A percentile compares a stretch with the other conserved stretches of the same genome.
Conservation (phyloP, 2,113 vertebrate genomes). For the Heloderma charlesbogerti region DNA sequence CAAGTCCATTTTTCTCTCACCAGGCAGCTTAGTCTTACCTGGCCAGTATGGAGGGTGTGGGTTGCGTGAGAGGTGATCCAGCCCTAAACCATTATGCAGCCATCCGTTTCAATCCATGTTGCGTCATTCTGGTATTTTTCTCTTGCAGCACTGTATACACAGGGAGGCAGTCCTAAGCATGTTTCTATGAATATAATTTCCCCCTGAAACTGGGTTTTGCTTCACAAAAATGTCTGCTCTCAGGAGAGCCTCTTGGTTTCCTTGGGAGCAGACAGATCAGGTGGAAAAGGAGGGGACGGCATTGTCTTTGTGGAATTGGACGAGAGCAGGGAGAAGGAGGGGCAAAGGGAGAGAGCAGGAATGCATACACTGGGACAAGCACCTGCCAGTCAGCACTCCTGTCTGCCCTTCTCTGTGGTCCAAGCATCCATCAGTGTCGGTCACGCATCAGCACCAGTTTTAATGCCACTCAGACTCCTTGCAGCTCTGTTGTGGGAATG, state of each 20-base stretch:
- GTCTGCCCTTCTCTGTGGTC: not conserved
- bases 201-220: not conserved
- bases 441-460: not conserved
- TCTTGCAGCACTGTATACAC: too few relatives aligned
- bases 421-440: accelerated
- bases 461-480: not conserved
- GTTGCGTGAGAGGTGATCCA: not conserved
- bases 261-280: accelerated
- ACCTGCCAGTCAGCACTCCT: not conserved
- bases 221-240: not conserved
- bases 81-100: not conserved
- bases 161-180: not conserved
- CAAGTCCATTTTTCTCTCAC: not conserved
- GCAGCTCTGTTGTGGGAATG: not conserved
- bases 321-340: not conserved
- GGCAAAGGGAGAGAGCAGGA: not conserved
- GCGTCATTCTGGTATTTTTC: not conserved
- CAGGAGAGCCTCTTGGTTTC: not conserved
- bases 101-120: not conserved
- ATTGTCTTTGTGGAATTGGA: not conserved
- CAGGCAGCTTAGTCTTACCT: not conserved
- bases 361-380: not conserved
- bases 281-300: accelerated
- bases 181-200: not conserved
- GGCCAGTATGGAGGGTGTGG: not conserved